Evolutionary conservation across 2,888 invertebrate genomes (phyloP), one percentile per base, ranked within the genome.

Genomic region (Salticus scenicus): DNA sequence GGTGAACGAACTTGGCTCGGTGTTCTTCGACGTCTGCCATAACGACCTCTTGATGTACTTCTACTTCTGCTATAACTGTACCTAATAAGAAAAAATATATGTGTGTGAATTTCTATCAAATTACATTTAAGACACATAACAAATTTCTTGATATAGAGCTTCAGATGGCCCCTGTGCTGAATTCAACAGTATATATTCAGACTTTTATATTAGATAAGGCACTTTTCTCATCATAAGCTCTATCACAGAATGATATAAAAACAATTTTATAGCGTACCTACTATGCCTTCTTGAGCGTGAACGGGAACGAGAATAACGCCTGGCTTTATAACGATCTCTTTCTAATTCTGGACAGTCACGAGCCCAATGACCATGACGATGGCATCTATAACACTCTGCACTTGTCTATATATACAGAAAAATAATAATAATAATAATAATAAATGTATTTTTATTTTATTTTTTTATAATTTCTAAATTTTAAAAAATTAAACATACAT

Each of bases 321-420:
- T 71, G 33, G 77, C 85, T 24, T 78, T 79, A 33, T 88, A 81
- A 2, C 88, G 75, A 41, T 88, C 87, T 33, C 87, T 69, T 41
- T 88, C 88, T 7, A 87, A 37, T 74, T 91, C 91, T 14, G 91
- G 91, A 88, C 91, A 91, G 87, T 92, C 91, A 31, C 91, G 87
- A 0, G 91, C 91, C 91, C 91, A 91, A 88, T 92, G 92, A 5
- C 92, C 92, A 27, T 90, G 89, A 37, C 91, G 89, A 80, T 90
- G 90, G 88, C 92, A 92, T 70, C 90, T 90, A 87, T 91, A 91
- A 82, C 91, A 91, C 87, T 91, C 91, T 86, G 91, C 91, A 87
- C 90, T 89, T n/a, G 89, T 89, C 89, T 89, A 86, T 20, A 69
- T 66, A 12, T 24, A 31, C 30, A 31, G 24, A 42, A 76, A 64